Percentiles rank a stretch among this genome's conserved stretches.
Evolutionary conservation across 2,797 vertebrate genomes (phyloP).

Genomic region (Circus cinereus): DNA sequence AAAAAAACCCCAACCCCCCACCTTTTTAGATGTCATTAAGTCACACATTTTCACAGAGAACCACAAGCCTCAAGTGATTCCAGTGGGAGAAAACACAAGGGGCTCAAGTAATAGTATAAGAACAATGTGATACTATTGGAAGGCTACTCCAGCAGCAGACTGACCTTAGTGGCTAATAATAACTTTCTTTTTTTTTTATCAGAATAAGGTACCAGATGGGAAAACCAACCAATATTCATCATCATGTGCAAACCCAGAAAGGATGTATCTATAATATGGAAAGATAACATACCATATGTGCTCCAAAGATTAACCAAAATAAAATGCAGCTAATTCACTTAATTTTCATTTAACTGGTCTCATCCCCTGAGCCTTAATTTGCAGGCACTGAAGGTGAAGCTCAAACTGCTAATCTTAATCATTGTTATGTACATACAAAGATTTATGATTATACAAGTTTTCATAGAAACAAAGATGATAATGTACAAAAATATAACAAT

Average conservation of each 20-base stretch:
- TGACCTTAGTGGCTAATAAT: background rate
- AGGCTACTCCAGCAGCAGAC: background rate
- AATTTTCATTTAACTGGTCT: constrained; percentile 2
- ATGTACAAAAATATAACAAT: background rate
- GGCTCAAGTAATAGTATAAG: background rate
- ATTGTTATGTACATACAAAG: background rate
- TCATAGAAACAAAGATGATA: background rate
- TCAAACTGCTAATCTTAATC: background rate
- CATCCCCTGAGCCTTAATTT: background rate
- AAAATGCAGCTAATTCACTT: background rate
- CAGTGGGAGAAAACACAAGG: background rate
- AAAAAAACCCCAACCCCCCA: background rate
- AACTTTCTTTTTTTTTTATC: background rate
- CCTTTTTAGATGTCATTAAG: background rate
- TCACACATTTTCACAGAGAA: background rate
- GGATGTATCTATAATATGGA: background rate
- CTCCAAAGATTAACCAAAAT: constrained; percentile 13
- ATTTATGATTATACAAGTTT: background rate
- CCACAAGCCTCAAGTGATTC: background rate
- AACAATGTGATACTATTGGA: background rate
- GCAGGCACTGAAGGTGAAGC: background rate
- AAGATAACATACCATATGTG: background rate
- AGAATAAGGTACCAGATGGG: background rate
- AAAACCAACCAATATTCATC: background rate
- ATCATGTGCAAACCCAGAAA: background rate